Conservation (phyloP, 2,888 invertebrate species). For the Ecliptopera silaceata region DNA sequence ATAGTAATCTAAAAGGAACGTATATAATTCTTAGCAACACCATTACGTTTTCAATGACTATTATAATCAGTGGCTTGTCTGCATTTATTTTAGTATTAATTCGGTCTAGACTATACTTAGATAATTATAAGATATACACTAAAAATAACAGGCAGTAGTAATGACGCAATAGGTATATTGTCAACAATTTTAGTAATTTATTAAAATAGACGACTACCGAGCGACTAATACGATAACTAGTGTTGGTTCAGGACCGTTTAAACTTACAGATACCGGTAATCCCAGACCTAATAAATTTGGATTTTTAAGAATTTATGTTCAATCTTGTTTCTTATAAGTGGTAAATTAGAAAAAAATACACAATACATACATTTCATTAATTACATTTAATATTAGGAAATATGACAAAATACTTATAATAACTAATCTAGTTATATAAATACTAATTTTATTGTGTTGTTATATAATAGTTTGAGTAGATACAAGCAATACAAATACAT, state of each 20-base stretch:
- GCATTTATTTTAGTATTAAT: too few species aligned
- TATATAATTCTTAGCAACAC: too few species aligned
- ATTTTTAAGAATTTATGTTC: too few species aligned
- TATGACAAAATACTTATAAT: slow-evolving; percentile 35
- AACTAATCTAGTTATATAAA: slow-evolving; percentile 31
- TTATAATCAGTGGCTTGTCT: too few species aligned
- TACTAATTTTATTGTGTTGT: slow-evolving; percentile 20
- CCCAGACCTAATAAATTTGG: too few species aligned
- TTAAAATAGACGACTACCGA: slow-evolving; percentile 2
- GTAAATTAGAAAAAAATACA: slow-evolving; percentile 6
- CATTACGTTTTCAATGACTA: too few species aligned
- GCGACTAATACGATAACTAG: not conserved
- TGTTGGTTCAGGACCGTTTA: too few species aligned
- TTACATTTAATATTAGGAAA: slow-evolving; percentile 34
- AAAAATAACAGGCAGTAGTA: too few species aligned
- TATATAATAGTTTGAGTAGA: not conserved
- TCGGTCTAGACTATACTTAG: too few species aligned
- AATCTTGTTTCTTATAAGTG: not conserved
- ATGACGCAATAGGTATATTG: slow-evolving; percentile 3
- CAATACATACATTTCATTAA: slow-evolving; percentile 21
- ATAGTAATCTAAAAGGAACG: not conserved
- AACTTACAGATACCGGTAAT: too few species aligned
- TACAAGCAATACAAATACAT: not conserved
- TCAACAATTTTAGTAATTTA: slow-evolving; percentile 1
- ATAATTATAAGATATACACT: too few species aligned